Evolutionary conservation across 1,140 invertebrate genomes (phyloP).

Genomic region (Drosophila mojavensis): DNA sequence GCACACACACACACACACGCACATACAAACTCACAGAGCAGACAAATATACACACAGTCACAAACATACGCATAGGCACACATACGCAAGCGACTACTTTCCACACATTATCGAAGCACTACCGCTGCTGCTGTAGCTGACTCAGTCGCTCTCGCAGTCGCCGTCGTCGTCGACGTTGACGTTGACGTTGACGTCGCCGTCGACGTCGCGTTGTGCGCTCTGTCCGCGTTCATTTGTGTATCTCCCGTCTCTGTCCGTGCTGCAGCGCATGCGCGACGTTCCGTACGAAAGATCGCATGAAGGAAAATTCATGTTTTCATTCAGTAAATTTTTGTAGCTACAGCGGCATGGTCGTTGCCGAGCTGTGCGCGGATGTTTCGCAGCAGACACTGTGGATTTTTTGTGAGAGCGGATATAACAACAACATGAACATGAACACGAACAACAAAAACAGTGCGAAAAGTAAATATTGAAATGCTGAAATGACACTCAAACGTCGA

Average conservation of each 20-base stretch:
- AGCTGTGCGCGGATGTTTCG: slow-evolving; percentile 31
- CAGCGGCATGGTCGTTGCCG: slow-evolving; percentile 40
- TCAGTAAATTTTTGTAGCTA: slow-evolving; percentile 67
- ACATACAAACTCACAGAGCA: not conserved
- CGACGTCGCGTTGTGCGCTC: not conserved
- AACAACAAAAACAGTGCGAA: slow-evolving; percentile 49
- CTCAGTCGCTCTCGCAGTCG: not conserved
- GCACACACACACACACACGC: slow-evolving; percentile 55
- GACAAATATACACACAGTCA: slow-evolving; percentile 25
- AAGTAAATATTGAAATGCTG: slow-evolving; percentile 51
- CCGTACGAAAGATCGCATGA: slow-evolving; percentile 69
- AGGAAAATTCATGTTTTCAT: slow-evolving; percentile 79
- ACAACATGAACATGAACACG: slow-evolving; percentile 14
- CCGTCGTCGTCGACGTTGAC: not conserved
- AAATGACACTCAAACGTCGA: slow-evolving; percentile 25
- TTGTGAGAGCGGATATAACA: slow-evolving; percentile 35
- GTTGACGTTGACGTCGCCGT: not conserved
- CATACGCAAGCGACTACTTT: slow-evolving; percentile 51
- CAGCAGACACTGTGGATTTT: slow-evolving; percentile 7
- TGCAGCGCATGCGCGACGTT: slow-evolving; percentile 41
- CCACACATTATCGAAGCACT: slow-evolving; percentile 51
- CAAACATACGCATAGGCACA: slow-evolving; percentile 22
- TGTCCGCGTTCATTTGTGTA: not conserved
- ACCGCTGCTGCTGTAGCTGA: slow-evolving; percentile 11
- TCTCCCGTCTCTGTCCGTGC: not conserved